phyloP scores from a whole-genome alignment of 2,113 vertebrate species.

The Halcyon senegalensis region DNA sequence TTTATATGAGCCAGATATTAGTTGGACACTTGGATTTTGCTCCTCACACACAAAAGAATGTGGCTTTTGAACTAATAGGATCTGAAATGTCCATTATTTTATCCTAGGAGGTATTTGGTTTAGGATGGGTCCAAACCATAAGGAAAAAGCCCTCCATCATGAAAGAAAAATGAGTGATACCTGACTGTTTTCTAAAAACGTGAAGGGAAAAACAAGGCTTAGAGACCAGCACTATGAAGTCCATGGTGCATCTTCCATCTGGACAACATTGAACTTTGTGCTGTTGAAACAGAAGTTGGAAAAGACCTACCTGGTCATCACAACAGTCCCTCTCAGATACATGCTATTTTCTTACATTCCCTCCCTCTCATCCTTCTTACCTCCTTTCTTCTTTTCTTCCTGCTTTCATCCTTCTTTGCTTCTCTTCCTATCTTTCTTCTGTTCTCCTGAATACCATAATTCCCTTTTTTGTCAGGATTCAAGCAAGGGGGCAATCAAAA shows the following conservation, averaged over 20 bases:
- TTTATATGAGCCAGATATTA: conserved; percentile 15
- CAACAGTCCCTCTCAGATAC: background rate
- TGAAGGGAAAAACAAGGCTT: background rate
- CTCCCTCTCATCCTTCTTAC: background rate
- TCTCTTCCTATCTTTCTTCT: background rate
- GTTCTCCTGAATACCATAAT: background rate
- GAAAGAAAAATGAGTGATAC: background rate
- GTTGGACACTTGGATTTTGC: conserved; percentile 3
- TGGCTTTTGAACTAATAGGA: background rate
- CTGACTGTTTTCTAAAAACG: background rate
- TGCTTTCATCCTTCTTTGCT: background rate
- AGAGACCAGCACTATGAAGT: background rate
- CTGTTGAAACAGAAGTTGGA: background rate
- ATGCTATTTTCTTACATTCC: background rate
- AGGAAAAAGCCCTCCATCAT: background rate
- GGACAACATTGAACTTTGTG: rapidly evolving
- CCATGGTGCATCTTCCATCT: background rate
- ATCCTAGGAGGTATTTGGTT: background rate
- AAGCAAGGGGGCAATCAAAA: background rate
- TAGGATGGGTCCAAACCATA: background rate
- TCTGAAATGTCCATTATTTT: background rate
- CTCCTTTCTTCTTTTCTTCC: background rate
- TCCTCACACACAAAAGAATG: background rate
- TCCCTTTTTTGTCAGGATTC: background rate
- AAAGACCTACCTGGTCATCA: background rate